phyloP scores from a whole-genome alignment of 2,888 invertebrate genomes.

The Acanthosoma haemorrhoidale region DNA sequence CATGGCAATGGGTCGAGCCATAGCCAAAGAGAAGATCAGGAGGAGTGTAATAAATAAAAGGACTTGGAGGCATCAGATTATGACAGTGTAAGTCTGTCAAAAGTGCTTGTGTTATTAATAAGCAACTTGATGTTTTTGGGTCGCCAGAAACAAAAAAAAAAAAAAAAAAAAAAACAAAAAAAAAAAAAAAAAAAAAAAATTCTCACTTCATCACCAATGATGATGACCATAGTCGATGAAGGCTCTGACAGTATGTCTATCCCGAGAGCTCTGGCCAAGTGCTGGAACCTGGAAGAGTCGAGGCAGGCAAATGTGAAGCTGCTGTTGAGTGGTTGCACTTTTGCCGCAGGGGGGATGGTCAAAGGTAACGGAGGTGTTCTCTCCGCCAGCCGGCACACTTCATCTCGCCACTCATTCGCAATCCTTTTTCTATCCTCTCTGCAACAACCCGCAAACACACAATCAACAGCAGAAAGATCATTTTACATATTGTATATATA shows the following conservation, averaged over 20 bases:
- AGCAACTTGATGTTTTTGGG: too few species aligned
- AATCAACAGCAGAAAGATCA: too few species aligned
- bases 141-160: not conserved
- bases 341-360: conserved; percentile 44
- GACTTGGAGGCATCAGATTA: too few species aligned
- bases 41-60: too few species aligned
- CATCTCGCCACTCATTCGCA: conserved; percentile 31
- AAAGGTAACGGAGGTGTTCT: conserved; percentile 46
- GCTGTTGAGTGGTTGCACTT: conserved; percentile 51
- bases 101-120: too few species aligned
- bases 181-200: not conserved
- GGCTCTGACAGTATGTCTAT: conserved; percentile 57
- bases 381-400: conserved; percentile 47
- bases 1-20: too few species aligned
- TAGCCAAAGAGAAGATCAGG: too few species aligned
- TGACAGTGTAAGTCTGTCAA: too few species aligned
- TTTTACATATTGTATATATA: too few species aligned
- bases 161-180: not conserved
- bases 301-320: conserved; percentile 62
- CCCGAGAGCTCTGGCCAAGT: conserved; percentile 70
- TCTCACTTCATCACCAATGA: conserved; percentile 63
- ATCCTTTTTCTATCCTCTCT: conserved; percentile 16
- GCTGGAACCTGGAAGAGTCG: conserved; percentile 65
- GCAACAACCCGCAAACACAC: too few species aligned
- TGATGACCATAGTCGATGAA: conserved; percentile 62